Evolutionary conservation across 2,797 vertebrate species (phyloP).

Genomic region (Labroides dimidiatus): DNA sequence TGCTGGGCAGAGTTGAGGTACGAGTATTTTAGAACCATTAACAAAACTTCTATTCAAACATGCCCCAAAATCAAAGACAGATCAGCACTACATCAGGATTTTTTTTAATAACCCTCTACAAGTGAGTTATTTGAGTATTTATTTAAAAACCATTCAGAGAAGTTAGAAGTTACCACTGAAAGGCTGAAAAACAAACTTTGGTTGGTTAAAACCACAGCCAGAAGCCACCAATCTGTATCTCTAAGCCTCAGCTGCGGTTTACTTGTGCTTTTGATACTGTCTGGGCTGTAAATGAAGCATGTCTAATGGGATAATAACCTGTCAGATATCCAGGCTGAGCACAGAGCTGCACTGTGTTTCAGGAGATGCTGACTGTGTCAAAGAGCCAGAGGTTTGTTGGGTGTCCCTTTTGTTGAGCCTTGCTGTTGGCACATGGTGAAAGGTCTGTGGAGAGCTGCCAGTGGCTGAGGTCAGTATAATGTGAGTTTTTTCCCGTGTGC

Average conservation of each 20-base stretch:
- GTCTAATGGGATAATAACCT: constrained; percentile 63
- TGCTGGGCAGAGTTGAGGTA: not conserved
- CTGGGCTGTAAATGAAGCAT: constrained; percentile 65
- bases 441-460: constrained; percentile 64
- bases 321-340: constrained; percentile 59
- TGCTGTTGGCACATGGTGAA: constrained; percentile 61
- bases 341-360: constrained; percentile 57
- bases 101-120: constrained; percentile 28
- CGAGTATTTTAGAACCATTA: constrained; percentile 6
- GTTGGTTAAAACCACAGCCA: constrained; percentile 39
- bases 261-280: constrained; percentile 45
- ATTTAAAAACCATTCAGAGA: constrained; percentile 22
- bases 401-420: constrained; percentile 60
- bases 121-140: not conserved
- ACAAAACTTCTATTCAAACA: not conserved
- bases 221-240: constrained; percentile 41
- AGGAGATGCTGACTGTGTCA: constrained; percentile 55
- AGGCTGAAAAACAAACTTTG: constrained; percentile 36
- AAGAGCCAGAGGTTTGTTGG: constrained; percentile 58
- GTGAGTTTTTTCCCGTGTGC: constrained; percentile 59
- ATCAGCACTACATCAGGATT: constrained; percentile 4
- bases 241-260: constrained; percentile 17
- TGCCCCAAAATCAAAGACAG: constrained; percentile 1
- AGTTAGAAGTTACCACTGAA: constrained; percentile 25
- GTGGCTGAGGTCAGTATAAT: constrained; percentile 61